phyloP scores from a whole-genome alignment of 2,888 invertebrate genomes.

The Agrochola litura region DNA sequence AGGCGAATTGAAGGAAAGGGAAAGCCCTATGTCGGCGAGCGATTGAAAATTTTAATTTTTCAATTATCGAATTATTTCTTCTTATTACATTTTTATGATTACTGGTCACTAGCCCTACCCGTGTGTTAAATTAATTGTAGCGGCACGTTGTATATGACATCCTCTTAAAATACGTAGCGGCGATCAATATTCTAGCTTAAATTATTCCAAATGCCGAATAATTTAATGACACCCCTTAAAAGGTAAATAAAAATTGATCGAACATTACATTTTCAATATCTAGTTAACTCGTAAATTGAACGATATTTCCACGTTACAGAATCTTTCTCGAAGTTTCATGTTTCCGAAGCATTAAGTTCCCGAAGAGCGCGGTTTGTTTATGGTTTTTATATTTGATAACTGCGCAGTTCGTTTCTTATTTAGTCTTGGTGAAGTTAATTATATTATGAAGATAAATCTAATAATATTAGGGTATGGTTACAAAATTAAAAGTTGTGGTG shows the following conservation, averaged over 20 bases:
- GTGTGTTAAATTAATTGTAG: too few relatives aligned
- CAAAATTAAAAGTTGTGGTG: background rate
- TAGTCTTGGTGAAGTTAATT: background rate
- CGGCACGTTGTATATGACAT: background rate
- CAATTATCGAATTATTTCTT: too few relatives aligned
- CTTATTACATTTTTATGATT: too few relatives aligned
- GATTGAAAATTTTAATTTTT: too few relatives aligned
- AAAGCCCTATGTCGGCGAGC: too few relatives aligned
- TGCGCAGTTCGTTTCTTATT: background rate
- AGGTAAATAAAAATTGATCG: background rate
- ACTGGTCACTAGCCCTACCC: too few relatives aligned
- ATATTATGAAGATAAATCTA: background rate
- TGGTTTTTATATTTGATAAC: constrained; percentile 19
- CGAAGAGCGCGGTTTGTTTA: constrained; percentile 17
- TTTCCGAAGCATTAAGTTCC: constrained; percentile 20
- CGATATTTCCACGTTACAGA: constrained; percentile 14
- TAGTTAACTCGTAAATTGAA: constrained; percentile 10
- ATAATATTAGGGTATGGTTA: too few relatives aligned
- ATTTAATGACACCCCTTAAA: background rate
- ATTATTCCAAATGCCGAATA: background rate
- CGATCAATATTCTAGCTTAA: background rate
- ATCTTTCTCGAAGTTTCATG: constrained; percentile 23
- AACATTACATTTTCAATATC: background rate
- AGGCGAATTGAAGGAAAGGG: too few relatives aligned
- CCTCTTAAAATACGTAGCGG: background rate